Percentiles rank a stretch among this genome's conserved stretches.
phyloP scores from a whole-genome alignment of 2,797 vertebrate genomes.

The Sciurus vulgaris region DNA sequence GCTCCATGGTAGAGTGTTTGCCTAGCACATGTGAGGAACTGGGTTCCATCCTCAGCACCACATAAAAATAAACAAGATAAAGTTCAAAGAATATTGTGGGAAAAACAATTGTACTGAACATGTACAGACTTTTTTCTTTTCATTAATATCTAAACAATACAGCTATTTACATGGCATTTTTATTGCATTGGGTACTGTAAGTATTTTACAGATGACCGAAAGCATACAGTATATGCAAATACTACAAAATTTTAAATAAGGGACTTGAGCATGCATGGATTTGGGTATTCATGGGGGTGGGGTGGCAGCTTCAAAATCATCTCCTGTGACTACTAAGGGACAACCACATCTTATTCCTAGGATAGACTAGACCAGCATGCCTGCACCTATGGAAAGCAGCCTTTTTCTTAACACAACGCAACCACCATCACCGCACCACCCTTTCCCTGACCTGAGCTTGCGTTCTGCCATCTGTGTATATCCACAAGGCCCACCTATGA shows the following conservation, averaged over 20 bases:
- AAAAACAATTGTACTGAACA: neutral
- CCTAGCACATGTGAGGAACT: no score
- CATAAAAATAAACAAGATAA: no score
- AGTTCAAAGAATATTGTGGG: neutral
- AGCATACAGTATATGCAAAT: neutral
- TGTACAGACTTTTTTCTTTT: neutral
- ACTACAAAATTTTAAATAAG: neutral
- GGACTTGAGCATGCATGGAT: neutral
- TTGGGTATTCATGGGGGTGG: neutral
- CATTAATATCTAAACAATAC: neutral
- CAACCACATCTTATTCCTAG: neutral
- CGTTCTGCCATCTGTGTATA: neutral
- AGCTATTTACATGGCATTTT: neutral
- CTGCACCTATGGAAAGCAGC: neutral
- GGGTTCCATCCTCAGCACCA: no score
- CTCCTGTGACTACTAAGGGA: neutral
- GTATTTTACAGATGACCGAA: neutral
- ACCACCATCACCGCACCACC: neutral
- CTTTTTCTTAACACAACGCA: neutral
- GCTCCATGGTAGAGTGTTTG: no score
- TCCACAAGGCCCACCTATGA: neutral
- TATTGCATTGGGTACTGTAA: neutral
- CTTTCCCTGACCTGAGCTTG: neutral
- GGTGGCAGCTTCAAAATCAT: neutral
- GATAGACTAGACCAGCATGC: neutral